Evolutionary conservation across 2,113 vertebrate genomes (phyloP), one percentile per base, ranked within the genome.

Genomic region (Hoplias malabaricus): DNA sequence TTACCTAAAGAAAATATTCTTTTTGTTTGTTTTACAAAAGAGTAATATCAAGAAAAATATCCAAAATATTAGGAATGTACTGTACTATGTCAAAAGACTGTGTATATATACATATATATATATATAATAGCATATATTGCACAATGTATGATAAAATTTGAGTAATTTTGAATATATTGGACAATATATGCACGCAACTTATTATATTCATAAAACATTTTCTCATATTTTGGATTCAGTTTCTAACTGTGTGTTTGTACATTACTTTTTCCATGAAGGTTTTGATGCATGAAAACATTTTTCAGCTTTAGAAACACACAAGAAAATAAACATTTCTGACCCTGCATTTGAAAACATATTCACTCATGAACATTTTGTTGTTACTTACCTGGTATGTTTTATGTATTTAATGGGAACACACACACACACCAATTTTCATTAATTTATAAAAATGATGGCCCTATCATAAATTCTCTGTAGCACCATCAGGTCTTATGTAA

Each of bases 101-200:
- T 87, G n/a, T n/a, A n/a, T n/a, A n/a, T n/a, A n/a, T n/a, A n/a
- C n/a, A n/a, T n/a, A n/a, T n/a, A n/a, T n/a, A n/a, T n/a, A n/a
- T n/a, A 85, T 71, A 85, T 87, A 74, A 86, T 74, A 85, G 82
- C 68, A 85, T 87, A 84, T 85, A 85, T 85, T 88, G 79, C 86
- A 85, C 82, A 82, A 87, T 87, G 74, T 85, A 84, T 84, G 78
- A 86, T 82, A 81, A 83, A 57, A 86, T 87, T 87, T 77, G 61
- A 74, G 79, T 86, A 88, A 88, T 89, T 87, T 88, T 86, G 82
- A 83, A 84, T 78, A 82, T 86, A 88, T 86, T 87, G 84, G 83
- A 84, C 73, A 79, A 82, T 83, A 87, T 86, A 86, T 86, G 90
- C 86, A 89, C 88, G 85, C 69, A 62, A 53, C 59, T 79, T 69